These are phyloP conservation scores for Sphaeridia pumilis DNA, from an alignment of 2,888 invertebrate genomes.

Conservation along the genomic window DNA sequence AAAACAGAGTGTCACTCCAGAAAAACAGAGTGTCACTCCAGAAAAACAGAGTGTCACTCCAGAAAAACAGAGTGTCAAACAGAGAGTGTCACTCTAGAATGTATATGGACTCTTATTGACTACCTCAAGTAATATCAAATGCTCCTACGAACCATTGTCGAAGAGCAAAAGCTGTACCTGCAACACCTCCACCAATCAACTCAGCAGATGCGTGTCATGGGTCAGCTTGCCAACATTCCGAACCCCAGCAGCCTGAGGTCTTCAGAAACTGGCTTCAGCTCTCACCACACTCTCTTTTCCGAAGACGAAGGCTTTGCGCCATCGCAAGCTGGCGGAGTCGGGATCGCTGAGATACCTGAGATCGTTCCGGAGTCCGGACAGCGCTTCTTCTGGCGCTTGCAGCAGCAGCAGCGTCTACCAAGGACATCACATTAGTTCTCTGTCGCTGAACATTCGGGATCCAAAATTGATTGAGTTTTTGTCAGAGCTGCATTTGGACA, in stretches of 20 bases:
- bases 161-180: conserved; percentile 55
- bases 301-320: conserved; percentile 29
- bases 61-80: too few relatives aligned
- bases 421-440: conserved; percentile 8
- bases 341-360: conserved; percentile 18
- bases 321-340: conserved; percentile 29
- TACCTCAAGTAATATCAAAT: conserved; percentile 61
- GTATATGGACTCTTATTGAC: too few relatives aligned
- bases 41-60: too few relatives aligned
- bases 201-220: conserved; percentile 38
- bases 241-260: conserved; percentile 29
- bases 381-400: conserved; percentile 1
- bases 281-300: conserved; percentile 33
- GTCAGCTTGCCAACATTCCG: conserved; percentile 28
- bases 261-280: conserved; percentile 32
- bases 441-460: conserved; percentile 39
- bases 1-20: too few relatives aligned
- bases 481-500: conserved; percentile 54
- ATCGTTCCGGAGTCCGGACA: conserved; percentile 23
- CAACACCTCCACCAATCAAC: conserved; percentile 46
- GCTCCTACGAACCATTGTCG: conserved; percentile 55
- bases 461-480: conserved; percentile 60
- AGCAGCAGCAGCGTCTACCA: conserved; percentile 6
- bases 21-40: too few relatives aligned
- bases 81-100: too few relatives aligned